Conservation (phyloP, 2,888 invertebrate genomes). For the Muscina levida region DNA sequence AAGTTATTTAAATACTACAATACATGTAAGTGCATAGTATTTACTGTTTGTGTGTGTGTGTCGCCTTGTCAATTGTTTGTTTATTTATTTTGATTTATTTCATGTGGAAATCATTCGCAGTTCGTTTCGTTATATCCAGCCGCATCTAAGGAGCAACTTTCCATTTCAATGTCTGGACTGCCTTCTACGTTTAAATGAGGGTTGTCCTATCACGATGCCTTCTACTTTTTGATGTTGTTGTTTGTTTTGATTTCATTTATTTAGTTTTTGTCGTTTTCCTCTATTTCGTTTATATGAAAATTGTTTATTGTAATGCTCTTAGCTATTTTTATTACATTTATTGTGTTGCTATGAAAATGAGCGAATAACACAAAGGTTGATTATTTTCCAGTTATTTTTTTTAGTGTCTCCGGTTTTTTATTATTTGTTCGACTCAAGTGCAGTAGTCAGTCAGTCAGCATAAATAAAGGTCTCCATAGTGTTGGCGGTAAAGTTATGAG, state of each 20-base stretch:
- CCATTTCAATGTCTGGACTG: neutral
- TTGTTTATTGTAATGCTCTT: conserved; percentile 44
- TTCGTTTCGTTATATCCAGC: conserved; percentile 14
- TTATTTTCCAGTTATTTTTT: conserved; percentile 24
- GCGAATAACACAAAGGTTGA: conserved; percentile 35
- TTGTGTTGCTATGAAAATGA: conserved; percentile 34
- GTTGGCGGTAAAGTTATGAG: neutral
- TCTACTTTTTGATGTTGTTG: conserved; percentile 1
- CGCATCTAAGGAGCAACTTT: conserved; percentile 8
- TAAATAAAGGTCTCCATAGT: neutral
- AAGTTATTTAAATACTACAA: no score
- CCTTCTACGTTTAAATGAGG: conserved; percentile 1
- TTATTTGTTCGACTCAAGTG: conserved; percentile 39
- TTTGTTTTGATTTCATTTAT: conserved; percentile 31
- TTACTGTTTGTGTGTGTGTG: neutral
- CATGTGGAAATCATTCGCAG: conserved; percentile 61
- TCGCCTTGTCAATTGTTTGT: conserved; percentile 62
- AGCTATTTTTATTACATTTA: conserved; percentile 62
- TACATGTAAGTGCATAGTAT: no score
- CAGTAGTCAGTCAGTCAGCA: conserved; percentile 21
- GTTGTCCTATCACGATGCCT: neutral
- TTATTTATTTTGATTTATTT: conserved; percentile 68
- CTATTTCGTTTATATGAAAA: conserved; percentile 30
- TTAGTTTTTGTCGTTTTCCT: conserved; percentile 16
- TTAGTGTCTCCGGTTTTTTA: conserved; percentile 5